These are phyloP conservation scores for Stichodactyla helianthus DNA, from an alignment of 64 coral and sea anemone genomes.

Conservation along the genomic window DNA sequence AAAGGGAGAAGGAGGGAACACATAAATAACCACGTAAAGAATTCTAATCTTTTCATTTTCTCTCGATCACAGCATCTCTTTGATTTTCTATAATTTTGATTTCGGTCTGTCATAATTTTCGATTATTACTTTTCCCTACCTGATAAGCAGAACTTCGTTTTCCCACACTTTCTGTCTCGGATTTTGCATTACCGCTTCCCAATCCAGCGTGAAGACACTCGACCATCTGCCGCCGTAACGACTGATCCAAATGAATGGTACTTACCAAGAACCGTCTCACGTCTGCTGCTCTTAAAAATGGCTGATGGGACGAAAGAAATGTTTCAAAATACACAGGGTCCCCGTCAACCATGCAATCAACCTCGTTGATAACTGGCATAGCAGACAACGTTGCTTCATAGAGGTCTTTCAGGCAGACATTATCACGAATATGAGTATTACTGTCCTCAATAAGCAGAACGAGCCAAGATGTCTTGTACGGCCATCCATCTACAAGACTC, in stretches of 20 bases:
- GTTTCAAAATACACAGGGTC: constrained; percentile 98
- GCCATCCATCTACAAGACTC: constrained; percentile 94
- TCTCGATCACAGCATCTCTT: too few species aligned
- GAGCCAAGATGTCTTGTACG: constrained; percentile 92
- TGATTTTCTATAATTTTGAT: too few species aligned
- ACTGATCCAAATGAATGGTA: constrained; percentile 85
- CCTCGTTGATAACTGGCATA: constrained; percentile 80
- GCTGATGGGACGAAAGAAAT: constrained; percentile 83
- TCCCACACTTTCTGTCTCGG: constrained; percentile 68
- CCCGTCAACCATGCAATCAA: constrained; percentile 86
- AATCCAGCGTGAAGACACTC: constrained; percentile 71
- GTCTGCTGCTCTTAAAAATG: constrained; percentile 70
- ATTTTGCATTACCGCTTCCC: constrained; percentile 44
- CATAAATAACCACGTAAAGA: too few species aligned
- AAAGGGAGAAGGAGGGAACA: too few species aligned
- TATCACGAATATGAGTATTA: constrained; percentile 63
- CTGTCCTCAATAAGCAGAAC: constrained; percentile 86
- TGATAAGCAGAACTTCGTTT: constrained; percentile 54
- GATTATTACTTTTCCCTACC: constrained; percentile 10
- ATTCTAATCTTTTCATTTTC: too few species aligned
- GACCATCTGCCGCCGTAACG: constrained; percentile 79
- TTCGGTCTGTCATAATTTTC: background rate
- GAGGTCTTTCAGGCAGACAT: constrained; percentile 79
- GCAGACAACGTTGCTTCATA: constrained; percentile 84
- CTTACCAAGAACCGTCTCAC: constrained; percentile 62